Conservation (phyloP, 2,113 vertebrate genomes). For the Trachemys scripta region DNA sequence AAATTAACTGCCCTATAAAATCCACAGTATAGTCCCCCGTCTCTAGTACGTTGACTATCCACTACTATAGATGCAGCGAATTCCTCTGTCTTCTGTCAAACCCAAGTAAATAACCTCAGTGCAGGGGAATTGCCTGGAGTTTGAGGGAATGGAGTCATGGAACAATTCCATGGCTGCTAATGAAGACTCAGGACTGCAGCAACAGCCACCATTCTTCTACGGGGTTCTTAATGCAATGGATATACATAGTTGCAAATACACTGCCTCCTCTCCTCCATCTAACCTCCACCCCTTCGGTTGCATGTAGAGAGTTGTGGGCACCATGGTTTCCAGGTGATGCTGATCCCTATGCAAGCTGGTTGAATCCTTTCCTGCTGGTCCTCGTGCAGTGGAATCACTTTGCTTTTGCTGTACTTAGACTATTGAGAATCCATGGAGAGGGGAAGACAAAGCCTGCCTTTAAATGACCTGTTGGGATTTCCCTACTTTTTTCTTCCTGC, state of each 20-base stretch:
- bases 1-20: neutral
- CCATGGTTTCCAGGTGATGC: neutral
- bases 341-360: neutral
- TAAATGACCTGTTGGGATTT: accelerated
- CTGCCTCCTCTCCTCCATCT: neutral
- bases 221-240: neutral
- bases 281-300: neutral
- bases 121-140: neutral
- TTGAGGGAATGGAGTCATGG: neutral
- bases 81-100: neutral
- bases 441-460: neutral
- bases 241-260: neutral
- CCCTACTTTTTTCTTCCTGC: neutral
- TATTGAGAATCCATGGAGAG: neutral
- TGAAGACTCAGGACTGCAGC: neutral
- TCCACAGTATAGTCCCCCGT: neutral
- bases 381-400: neutral
- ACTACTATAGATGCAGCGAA: neutral
- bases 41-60: neutral
- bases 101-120: neutral
- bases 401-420: neutral
- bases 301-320: accelerated
- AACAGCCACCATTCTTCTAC: neutral
- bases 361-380: neutral
- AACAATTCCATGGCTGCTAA: neutral